Evolutionary conservation across 2,888 invertebrate genomes (phyloP), one percentile per base, ranked within the genome.

Genomic region (Dinocampus coccinellae): DNA sequence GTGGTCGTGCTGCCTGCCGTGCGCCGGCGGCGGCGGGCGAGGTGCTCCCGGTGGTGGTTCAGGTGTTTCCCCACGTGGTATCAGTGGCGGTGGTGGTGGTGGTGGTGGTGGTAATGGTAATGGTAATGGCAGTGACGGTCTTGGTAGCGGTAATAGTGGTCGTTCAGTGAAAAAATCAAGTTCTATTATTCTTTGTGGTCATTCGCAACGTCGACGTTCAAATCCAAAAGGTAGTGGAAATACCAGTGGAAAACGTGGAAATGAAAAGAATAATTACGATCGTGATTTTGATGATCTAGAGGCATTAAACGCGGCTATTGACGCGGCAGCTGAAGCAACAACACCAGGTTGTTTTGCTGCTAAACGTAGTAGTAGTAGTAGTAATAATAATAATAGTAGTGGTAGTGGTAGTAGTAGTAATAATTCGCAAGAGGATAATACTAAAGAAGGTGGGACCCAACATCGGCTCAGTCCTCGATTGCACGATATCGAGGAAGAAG

Each of bases 401-500:
- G n/a, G n/a, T n/a, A n/a, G n/a, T n/a, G n/a, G n/a, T n/a, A n/a
- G n/a, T n/a, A n/a, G n/a, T n/a, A 39, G 73, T 36, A 73, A 76
- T 29, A 67, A 74, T 0, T 60, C 69, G 9, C 72, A 75, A 53
- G 77, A 78, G 72, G 77, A 76, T 52, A 77, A 65, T 13, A 72
- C 53, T 24, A 77, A 75, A 22, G 75, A 75, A 39, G 79, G 87
- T 89, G 90, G 79, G 89, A 91, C 82, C 88, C 91, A 84, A 89
- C 91, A 81, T 87, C 90, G 87, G 88, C 92, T 84, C 91, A 93
- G 89, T 91, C 93, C 94, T 65, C 92, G 93, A 73, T 89, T 95
- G 77, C 95, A 94, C 79, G 95, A 95, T 81, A 95, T 95, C 77
- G 93, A 94, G 85, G 95, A 95, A 85, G 95, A 95, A 87, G 94